Evolutionary conservation across 2,797 vertebrate genomes (phyloP).

Genomic region (Jordanella pulchra): DNA sequence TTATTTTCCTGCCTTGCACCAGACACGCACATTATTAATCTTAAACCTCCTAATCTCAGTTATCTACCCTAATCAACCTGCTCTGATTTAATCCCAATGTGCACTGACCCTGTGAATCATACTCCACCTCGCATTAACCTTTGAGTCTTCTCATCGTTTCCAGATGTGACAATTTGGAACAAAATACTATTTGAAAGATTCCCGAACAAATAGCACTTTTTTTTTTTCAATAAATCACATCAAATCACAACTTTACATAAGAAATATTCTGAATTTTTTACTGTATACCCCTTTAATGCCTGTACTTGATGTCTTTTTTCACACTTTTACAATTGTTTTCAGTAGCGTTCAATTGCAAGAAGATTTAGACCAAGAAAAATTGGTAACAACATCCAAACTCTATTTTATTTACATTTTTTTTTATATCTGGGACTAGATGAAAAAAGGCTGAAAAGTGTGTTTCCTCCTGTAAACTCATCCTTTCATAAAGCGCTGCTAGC

Average conservation of each 20-base stretch:
- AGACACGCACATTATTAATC: slow-evolving; percentile 29
- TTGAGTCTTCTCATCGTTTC: neutral
- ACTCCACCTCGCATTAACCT: slow-evolving; percentile 31
- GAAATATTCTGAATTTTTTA: neutral
- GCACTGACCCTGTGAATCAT: slow-evolving; percentile 37
- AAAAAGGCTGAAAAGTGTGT: neutral
- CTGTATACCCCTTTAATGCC: neutral
- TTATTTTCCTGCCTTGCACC: slow-evolving; percentile 1
- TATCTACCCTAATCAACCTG: slow-evolving; percentile 61
- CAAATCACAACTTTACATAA: neutral
- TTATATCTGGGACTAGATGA: no score
- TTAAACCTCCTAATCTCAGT: slow-evolving; percentile 64
- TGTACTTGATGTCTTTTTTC: neutral
- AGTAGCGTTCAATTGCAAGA: neutral
- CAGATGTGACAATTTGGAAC: neutral
- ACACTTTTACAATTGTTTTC: no score
- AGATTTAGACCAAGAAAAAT: neutral
- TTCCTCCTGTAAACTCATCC: neutral
- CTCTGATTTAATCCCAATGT: slow-evolving; percentile 56
- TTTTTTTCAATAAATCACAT: neutral
- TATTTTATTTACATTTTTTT: no score
- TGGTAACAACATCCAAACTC: neutral
- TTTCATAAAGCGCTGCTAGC: neutral
- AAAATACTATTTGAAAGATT: no score
- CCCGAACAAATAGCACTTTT: neutral